A percentile compares a stretch with the other conserved stretches of the same genome.
phyloP scores from a whole-genome alignment of 2,113 vertebrate species.

The Jaculus jaculus region DNA sequence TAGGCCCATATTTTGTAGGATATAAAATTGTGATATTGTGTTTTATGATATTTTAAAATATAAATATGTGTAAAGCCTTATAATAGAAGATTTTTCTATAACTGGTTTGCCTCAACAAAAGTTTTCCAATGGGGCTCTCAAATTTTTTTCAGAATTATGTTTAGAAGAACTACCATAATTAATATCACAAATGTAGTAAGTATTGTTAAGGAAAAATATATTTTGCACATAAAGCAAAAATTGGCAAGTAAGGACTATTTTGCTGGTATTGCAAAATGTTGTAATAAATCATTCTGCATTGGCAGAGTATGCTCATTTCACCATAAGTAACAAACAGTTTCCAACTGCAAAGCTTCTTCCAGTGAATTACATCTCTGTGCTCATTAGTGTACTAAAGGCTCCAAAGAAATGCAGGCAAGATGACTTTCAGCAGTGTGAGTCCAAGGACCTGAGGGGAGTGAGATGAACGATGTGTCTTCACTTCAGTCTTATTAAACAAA shows the following conservation, averaged over 20 bases:
- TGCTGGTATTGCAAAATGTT: constrained; percentile 57
- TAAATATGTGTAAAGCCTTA: background rate
- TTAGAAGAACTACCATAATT: constrained; percentile 48
- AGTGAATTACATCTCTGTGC: constrained; percentile 54
- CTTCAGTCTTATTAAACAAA: constrained; percentile 66
- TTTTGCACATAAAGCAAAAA: constrained; percentile 67
- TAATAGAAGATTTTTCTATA: background rate
- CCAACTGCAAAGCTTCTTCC: constrained; percentile 37
- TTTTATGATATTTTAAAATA: background rate
- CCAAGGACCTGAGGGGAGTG: background rate
- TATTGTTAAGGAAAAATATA: constrained; percentile 42
- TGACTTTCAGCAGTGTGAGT: constrained; percentile 33
- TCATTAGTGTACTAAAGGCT: constrained; percentile 59
- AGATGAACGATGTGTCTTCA: constrained; percentile 30
- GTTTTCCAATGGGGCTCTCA: background rate
- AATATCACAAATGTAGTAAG: constrained; percentile 51
- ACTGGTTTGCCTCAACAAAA: background rate
- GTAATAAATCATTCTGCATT: constrained; percentile 70
- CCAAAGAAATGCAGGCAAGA: constrained; percentile 46
- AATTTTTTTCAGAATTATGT: background rate
- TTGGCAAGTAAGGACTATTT: constrained; percentile 54
- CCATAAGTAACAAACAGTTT: constrained; percentile 56
- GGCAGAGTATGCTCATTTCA: constrained; percentile 22
- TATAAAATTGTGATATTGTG: background rate
- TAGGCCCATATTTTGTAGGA: background rate